Evolutionary conservation across 2,888 invertebrate species (phyloP).

Genomic region (Amblyteles armatorius): DNA sequence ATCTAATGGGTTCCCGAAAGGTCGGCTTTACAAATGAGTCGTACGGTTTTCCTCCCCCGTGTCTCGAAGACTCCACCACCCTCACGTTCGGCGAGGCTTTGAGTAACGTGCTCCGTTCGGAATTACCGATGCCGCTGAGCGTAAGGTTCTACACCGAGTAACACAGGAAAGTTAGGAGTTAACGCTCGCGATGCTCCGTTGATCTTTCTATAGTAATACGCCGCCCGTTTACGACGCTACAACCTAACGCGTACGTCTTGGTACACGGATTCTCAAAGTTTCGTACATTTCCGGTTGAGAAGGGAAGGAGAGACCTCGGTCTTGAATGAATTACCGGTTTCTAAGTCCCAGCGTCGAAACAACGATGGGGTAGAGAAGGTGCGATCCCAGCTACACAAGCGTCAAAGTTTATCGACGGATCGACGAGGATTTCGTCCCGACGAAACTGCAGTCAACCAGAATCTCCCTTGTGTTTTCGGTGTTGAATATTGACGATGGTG

Average conservation of each 20-base stretch:
- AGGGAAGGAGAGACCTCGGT: not conserved
- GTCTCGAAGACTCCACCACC: not conserved
- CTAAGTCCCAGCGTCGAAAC: not conserved
- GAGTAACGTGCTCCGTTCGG: not conserved
- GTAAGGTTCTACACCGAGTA: not conserved
- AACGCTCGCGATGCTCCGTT: not conserved
- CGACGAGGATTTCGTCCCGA: not conserved
- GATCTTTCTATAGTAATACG: constrained; percentile 7
- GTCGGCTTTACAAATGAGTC: not conserved
- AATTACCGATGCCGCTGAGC: constrained; percentile 20
- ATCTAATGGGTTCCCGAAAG: constrained; percentile 4
- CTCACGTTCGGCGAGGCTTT: constrained; percentile 1
- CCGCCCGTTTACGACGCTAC: not conserved
- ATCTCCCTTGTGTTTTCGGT: not conserved
- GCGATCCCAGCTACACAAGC: not conserved
- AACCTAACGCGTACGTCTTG: constrained; percentile 8
- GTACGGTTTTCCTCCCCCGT: not conserved
- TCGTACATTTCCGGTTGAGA: constrained; percentile 7
- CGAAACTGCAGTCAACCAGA: not conserved
- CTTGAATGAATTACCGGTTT: constrained; percentile 9
- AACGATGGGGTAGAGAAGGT: not conserved
- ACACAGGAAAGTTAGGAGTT: constrained; percentile 7
- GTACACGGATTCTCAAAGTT: constrained; percentile 14
- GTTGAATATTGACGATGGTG: not conserved
- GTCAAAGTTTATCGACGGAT: not conserved